Base-by-base conservation (phyloP, 2,888 invertebrate species). In the Aproaerema taeniolella region DNA sequence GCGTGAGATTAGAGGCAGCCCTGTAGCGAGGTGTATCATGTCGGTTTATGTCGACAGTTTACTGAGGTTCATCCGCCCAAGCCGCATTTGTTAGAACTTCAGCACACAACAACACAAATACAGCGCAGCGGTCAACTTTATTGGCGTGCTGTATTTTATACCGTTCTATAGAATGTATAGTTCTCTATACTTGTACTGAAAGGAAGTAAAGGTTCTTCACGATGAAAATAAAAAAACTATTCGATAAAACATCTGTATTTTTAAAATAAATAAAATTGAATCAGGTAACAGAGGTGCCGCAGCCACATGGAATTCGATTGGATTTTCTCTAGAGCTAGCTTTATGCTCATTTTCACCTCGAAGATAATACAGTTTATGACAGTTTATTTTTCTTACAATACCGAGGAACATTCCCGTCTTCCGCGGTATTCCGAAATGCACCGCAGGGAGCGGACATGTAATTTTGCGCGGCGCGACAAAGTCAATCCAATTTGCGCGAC, bases 401-500 rank as follows among this genome's bases (percentile, higher is more conserved):
- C 8, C 24, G 12, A 44, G 26, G 20, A 36, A 33, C n/a, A n/a
- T n/a, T 34, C 16, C 30, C 47, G n/a, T n/a, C 41, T 54, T 51
- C 41, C 42, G 26, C 31, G 38, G 42, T 35, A 47, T 46, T 41
- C 47, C 42, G 43, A 57, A 64, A 66, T 63, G 63, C 61, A 62
- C 55, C 55, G 45, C 53, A 42, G 55, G 57, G 56, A 58, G 42
- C 43, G 43, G 48, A 45, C 58, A 53, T 64, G 64, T 65, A 64
- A 67, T 69, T 67, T 61, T 63, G 24, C 17, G 28, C 13, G 51
- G 42, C 51, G 57, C 31, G 41, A 42, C 34, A 17, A 52, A 72
- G 72, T 73, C 78, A 74, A 76, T 76, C 68, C 74, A 77, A 78
- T 78, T 75, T 75, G 66, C 51, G 14, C 59, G 67, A 68, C 67